A percentile compares a stretch with the other conserved stretches of the same genome.
Evolutionary conservation across 2,797 vertebrate genomes (phyloP).

Genomic region (Miichthys miiuy): DNA sequence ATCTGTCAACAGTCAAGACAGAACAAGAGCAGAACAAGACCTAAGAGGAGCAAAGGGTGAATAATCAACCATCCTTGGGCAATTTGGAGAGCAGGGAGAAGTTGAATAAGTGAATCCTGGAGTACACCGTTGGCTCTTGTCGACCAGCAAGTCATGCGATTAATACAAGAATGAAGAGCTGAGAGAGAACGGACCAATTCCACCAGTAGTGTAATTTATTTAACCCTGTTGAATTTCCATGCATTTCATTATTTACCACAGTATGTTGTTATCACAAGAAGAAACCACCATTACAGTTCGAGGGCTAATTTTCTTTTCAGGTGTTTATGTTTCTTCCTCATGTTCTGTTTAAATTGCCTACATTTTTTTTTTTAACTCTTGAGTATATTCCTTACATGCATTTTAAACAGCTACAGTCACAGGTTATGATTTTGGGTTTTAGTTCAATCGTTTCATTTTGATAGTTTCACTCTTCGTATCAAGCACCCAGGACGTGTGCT

Average conservation of each 20-base stretch:
- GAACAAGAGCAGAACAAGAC: conserved; percentile 9
- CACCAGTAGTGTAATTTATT: conserved; percentile 5
- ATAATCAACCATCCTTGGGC: conserved; percentile 39
- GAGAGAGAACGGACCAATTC: conserved; percentile 10
- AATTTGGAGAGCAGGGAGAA: conserved; percentile 38
- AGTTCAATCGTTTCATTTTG: too few species aligned
- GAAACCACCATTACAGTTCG: not conserved
- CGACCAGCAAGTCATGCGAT: conserved; percentile 32
- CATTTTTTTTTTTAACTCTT: not conserved
- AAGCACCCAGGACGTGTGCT: too few species aligned
- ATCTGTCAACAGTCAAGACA: conserved; percentile 34
- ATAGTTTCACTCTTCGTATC: too few species aligned
- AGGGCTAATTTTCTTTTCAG: conserved; percentile 4
- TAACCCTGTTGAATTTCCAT: conserved; percentile 28
- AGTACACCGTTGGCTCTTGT: conserved; percentile 3
- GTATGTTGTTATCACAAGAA: not conserved
- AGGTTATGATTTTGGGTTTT: too few species aligned
- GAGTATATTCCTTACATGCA: not conserved
- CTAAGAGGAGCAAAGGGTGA: conserved; percentile 20
- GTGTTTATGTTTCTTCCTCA: not conserved
- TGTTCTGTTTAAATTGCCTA: not conserved
- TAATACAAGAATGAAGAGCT: conserved; percentile 31
- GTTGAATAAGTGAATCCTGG: conserved; percentile 26
- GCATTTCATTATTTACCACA: conserved; percentile 45
- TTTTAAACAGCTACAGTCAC: too few species aligned